A percentile compares a stretch with the other conserved stretches of the same genome.
Evolutionary conservation across 2,113 vertebrate genomes (phyloP).

Genomic region (Dicerorhinus sumatrensis): DNA sequence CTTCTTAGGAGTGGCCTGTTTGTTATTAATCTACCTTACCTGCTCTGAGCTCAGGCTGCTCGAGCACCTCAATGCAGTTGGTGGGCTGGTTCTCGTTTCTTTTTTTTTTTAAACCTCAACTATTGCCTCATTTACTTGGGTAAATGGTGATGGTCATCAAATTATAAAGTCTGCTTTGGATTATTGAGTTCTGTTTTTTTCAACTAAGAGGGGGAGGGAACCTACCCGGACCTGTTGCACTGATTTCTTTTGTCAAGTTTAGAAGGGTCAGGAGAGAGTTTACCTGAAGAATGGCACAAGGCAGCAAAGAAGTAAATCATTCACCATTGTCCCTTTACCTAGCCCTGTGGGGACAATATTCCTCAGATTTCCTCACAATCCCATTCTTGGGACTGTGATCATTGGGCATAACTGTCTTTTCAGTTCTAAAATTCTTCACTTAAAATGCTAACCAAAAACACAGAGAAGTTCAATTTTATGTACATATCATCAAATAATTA

Average conservation of each 20-base stretch:
- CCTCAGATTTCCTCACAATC: constrained; percentile 11
- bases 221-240: not conserved
- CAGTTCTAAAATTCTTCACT: not conserved
- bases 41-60: constrained; percentile 79
- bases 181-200: not conserved
- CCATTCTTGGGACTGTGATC: not conserved
- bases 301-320: constrained; percentile 28
- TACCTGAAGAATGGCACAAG: not conserved
- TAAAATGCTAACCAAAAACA: constrained; percentile 51
- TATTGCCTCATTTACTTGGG: constrained; percentile 49
- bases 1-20: constrained; percentile 87
- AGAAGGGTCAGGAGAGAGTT: not conserved
- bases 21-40: constrained; percentile 89
- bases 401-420: not conserved
- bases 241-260: constrained; percentile 3
- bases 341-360: not conserved
- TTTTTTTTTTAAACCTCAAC: constrained; percentile 29
- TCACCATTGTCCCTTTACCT: not conserved
- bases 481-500: not conserved
- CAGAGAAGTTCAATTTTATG: not conserved
- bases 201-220: not conserved
- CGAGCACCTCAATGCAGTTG: constrained; percentile 75
- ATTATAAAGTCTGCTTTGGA: constrained; percentile 30
- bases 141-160: constrained; percentile 26
- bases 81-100: not conserved